These are phyloP conservation scores for Pantherophis alleghaniensis DNA, from an alignment of 2,797 vertebrate species.

Conservation along the genomic window DNA sequence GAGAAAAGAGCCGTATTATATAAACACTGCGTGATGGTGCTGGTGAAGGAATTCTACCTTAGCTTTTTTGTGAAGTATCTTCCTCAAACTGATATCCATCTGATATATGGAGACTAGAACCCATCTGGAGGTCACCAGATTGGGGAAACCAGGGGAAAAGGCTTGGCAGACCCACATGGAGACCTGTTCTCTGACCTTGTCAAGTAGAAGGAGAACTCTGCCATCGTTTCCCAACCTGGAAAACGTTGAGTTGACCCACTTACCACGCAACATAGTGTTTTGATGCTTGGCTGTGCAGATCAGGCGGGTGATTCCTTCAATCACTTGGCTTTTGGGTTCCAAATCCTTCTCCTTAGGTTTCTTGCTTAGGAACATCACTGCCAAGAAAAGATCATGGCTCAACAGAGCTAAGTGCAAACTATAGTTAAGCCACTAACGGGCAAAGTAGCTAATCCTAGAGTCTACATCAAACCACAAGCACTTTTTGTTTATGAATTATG, in stretches of 20 bases:
- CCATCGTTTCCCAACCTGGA: accelerated
- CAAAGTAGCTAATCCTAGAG: background rate
- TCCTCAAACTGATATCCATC: background rate
- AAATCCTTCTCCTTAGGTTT: constrained; percentile 94
- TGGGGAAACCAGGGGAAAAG: background rate
- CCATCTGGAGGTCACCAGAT: background rate
- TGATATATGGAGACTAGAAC: background rate
- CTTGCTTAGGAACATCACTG: constrained; percentile 92
- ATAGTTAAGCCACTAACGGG: background rate
- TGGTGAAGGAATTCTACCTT: background rate
- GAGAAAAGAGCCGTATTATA: background rate
- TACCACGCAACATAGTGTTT: constrained; percentile 95
- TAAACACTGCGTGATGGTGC: too few relatives aligned
- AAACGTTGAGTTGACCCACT: accelerated
- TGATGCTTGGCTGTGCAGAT: constrained; percentile 99
- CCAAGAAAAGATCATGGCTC: background rate
- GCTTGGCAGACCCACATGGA: background rate
- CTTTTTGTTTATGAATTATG: background rate
- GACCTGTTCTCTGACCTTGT: background rate
- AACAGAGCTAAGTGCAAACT: background rate
- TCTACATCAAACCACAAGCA: background rate
- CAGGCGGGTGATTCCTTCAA: constrained; percentile 95
- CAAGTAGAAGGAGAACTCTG: background rate
- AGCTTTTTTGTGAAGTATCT: background rate
- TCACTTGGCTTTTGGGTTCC: constrained; percentile 95